Evolutionary conservation across 2,888 invertebrate species (phyloP).

Genomic region (Parnassius glacialis): DNA sequence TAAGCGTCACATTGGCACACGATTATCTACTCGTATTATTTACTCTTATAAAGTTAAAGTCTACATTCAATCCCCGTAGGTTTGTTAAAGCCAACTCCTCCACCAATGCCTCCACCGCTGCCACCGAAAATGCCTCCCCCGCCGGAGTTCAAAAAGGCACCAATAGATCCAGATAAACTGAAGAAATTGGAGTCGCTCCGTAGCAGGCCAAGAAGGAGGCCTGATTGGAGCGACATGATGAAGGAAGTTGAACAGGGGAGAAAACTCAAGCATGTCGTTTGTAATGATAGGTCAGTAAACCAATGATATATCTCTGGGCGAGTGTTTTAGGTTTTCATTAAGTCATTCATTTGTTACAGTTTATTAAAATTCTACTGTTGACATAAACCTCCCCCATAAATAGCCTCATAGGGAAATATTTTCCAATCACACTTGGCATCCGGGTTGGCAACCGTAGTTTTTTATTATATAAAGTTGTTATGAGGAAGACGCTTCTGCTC

Average conservation of each 20-base stretch:
- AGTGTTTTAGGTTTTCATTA: no score
- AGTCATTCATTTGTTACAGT: no score
- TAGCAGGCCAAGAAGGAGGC: constrained; percentile 89
- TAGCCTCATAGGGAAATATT: no score
- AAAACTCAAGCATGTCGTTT: constrained; percentile 89
- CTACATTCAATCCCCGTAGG: constrained; percentile 42
- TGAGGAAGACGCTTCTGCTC: no score
- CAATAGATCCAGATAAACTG: constrained; percentile 81
- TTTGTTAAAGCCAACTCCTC: constrained; percentile 74
- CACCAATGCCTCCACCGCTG: constrained; percentile 86
- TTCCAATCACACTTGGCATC: no score
- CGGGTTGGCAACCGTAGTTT: no score
- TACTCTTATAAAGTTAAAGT: not conserved
- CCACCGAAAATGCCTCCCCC: constrained; percentile 84
- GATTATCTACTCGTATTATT: no score
- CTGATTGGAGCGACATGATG: constrained; percentile 95
- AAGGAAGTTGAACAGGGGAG: constrained; percentile 93
- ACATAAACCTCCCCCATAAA: no score
- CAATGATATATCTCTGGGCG: not conserved
- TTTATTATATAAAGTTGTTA: no score
- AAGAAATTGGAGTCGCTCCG: constrained; percentile 86
- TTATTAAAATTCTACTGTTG: no score
- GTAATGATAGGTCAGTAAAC: constrained; percentile 86
- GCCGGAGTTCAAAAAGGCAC: constrained; percentile 81
- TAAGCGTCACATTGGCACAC: no score